phyloP scores from a whole-genome alignment of 2,888 invertebrate genomes.

The Corythucha ciliata region DNA sequence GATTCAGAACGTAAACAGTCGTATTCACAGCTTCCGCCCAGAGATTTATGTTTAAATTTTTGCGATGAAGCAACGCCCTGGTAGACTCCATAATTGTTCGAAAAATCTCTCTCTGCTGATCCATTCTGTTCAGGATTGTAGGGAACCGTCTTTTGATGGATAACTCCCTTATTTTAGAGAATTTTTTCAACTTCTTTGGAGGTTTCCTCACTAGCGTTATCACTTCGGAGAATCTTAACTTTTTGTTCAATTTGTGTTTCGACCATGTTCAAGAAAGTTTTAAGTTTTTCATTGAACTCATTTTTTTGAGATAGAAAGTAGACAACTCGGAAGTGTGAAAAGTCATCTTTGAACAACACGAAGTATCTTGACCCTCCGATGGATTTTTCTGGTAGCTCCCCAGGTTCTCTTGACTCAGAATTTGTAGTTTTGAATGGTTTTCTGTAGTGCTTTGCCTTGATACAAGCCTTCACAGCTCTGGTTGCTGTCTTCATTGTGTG shows the following conservation, averaged over 20 bases:
- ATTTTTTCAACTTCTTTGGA: slow-evolving; percentile 29
- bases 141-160: slow-evolving; percentile 23
- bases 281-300: slow-evolving; percentile 13
- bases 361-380: slow-evolving; percentile 35
- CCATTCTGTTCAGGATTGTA: slow-evolving; percentile 32
- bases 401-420: too few relatives aligned
- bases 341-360: slow-evolving; percentile 37
- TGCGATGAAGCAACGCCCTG: slow-evolving; percentile 27
- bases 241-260: slow-evolving; percentile 36
- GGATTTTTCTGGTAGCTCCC: slow-evolving; percentile 32
- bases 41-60: slow-evolving; percentile 6
- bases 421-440: too few relatives aligned
- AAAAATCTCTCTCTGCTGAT: slow-evolving; percentile 27
- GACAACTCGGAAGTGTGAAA: slow-evolving; percentile 34
- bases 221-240: slow-evolving; percentile 37
- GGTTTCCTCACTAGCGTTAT: slow-evolving; percentile 38
- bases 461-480: too few relatives aligned
- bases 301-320: slow-evolving; percentile 34
- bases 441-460: too few relatives aligned
- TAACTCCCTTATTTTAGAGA: too few relatives aligned
- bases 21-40: slow-evolving; percentile 16
- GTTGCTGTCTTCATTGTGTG: too few relatives aligned
- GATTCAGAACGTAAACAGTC: slow-evolving; percentile 4
- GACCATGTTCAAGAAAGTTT: slow-evolving; percentile 24
- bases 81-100: slow-evolving; percentile 31